phyloP scores from a whole-genome alignment of 2,113 vertebrate genomes.

The Anolis carolinensis region DNA sequence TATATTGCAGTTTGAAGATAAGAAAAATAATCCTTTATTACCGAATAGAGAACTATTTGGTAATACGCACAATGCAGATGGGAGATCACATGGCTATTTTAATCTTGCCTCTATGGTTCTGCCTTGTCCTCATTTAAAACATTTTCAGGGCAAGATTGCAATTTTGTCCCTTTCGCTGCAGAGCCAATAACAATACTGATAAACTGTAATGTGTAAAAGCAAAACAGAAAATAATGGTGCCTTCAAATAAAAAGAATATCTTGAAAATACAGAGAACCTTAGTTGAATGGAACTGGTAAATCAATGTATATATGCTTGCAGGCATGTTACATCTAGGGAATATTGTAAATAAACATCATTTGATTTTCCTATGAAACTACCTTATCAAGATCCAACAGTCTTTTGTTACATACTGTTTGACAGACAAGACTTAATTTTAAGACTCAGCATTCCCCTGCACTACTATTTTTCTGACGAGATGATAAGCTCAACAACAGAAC shows the following conservation, averaged over 20 bases:
- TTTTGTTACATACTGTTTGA: not conserved
- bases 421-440: not conserved
- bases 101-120: slow-evolving; percentile 20
- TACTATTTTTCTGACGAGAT: not conserved
- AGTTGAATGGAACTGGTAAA: not conserved
- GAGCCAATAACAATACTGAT: not conserved
- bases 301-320: not conserved
- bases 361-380: not conserved
- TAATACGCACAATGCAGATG: slow-evolving; percentile 3
- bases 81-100: slow-evolving; percentile 29
- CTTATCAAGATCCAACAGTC: not conserved
- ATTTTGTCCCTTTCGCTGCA: slow-evolving; percentile 2
- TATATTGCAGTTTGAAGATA: not conserved
- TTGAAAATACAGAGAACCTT: not conserved
- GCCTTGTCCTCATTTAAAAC: slow-evolving; percentile 22
- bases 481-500: not conserved
- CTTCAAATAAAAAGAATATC: not conserved
- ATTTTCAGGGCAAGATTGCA: slow-evolving; percentile 12
- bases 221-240: not conserved
- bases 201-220: not conserved
- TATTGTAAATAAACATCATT: not conserved
- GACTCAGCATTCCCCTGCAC: not conserved
- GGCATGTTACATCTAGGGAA: not conserved
- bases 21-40: slow-evolving; percentile 38
- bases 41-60: slow-evolving; percentile 8